Evolutionary conservation across 2,888 invertebrate genomes (phyloP).

Genomic region (Leptura quadrifasciata): DNA sequence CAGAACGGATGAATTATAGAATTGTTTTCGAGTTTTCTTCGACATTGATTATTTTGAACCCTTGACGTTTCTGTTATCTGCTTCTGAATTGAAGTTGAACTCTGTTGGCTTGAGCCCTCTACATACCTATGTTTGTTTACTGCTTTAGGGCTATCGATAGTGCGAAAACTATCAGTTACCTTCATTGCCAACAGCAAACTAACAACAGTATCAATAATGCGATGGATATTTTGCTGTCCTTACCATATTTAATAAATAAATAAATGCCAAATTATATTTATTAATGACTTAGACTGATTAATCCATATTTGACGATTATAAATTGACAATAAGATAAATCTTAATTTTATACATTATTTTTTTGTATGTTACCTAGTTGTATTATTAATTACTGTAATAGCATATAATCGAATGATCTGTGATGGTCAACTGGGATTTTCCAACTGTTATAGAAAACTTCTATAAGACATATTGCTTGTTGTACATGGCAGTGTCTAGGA

Average conservation of each 20-base stretch:
- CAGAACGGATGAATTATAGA: no score
- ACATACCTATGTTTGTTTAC: no score
- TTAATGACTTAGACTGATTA: conserved; percentile 13
- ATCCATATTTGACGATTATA: conserved; percentile 14
- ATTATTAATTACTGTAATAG: conserved; percentile 23
- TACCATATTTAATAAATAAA: not conserved
- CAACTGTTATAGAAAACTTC: conserved; percentile 11
- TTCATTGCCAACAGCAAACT: no score
- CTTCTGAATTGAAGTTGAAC: no score
- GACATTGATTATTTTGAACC: no score
- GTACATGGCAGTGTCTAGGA: not conserved
- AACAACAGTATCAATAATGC: no score
- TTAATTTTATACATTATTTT: conserved; percentile 7
- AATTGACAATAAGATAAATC: conserved; percentile 22
- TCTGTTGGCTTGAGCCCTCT: no score
- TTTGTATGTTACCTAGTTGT: conserved; percentile 18
- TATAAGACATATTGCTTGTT: conserved; percentile 13
- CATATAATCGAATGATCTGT: conserved; percentile 35
- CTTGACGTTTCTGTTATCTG: no score
- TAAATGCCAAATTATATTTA: conserved; percentile 25
- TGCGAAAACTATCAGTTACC: no score
- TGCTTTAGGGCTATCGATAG: no score
- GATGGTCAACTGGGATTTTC: conserved; percentile 34
- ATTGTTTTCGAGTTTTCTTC: no score
- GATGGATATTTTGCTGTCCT: no score